Conservation (phyloP, 2,113 vertebrate species). For the Myiozetetes cayanensis region DNA sequence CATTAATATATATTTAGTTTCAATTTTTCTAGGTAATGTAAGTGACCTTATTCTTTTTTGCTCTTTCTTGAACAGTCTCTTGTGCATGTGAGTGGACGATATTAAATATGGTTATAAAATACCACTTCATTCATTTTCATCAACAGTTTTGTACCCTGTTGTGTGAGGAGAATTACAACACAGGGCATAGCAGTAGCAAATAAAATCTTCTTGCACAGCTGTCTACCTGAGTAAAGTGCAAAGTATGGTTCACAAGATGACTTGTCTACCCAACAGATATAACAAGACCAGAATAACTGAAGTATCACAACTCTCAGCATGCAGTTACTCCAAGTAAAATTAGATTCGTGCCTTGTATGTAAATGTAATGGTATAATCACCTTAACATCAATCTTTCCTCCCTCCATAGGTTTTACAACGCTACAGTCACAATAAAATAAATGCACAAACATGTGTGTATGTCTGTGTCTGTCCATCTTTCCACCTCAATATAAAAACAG, state of each 20-base stretch:
- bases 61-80: background rate
- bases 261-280: background rate
- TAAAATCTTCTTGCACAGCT: background rate
- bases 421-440: background rate
- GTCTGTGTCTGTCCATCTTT: background rate
- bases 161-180: background rate
- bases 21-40: background rate
- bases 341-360: fast-evolving
- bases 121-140: background rate
- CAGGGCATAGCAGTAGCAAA: background rate
- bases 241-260: background rate
- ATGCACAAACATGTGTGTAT: fast-evolving
- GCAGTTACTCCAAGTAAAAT: background rate
- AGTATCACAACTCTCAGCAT: background rate
- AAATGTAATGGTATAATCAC: background rate
- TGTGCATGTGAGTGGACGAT: background rate
- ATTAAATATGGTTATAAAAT: background rate
- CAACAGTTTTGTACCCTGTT: background rate
- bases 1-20: background rate
- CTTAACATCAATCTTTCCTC: background rate
- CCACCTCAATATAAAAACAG: background rate
- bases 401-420: background rate
- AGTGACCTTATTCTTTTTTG: background rate
- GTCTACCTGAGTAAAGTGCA: background rate
- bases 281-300: background rate